Base-by-base conservation (phyloP, 1,140 invertebrate species). In the Drosophila repletoides region DNA sequence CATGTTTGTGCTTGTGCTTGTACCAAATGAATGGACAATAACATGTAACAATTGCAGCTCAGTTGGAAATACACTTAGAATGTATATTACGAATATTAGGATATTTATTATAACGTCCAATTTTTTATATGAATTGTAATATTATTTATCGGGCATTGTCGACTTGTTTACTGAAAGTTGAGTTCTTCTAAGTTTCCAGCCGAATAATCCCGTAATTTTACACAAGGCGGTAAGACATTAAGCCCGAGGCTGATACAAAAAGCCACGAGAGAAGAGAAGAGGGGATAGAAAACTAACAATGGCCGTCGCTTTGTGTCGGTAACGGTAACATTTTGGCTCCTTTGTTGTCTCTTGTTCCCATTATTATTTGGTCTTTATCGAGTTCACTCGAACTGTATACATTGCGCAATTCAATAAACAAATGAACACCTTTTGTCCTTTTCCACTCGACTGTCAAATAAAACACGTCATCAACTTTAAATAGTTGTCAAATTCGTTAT, bases 341-440 rank as follows among this genome's bases (percentile, higher is more conserved):
- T 59, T 66, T 69, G 40, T 40, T 61, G 56, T 58, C 33, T 58
- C 33, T 59, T 51, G 64, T 52, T 26, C 46, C 45, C 46, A 60
- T 72, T 68, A 68, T 72, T 72, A 72, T 76, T 76, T 58, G 36
- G 46, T 68, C 38, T 31, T 69, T 76, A 14, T 65, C 41, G 51
- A 71, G 51, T 58, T 56, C 51, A 70, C 46, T 61, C 51, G 36
- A 67, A 84, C 56, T 71, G 65, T 74, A 76, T 80, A 67, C 46
- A 75, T 58, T 80, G 53, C 43, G 46, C 52, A 74, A 71, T 84
- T 34, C 51, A 79, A 79, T 79, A 79, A 79, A 66, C 79, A 84
- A 83, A 83, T 77, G 71, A 83, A 59, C 41, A 59, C 52, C 77
- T 74, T 83, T 84, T 83, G 79, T 83, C 33, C 26, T 77, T 74